Conservation (phyloP, 2,888 invertebrate species). For the Amaurobius ferox region DNA sequence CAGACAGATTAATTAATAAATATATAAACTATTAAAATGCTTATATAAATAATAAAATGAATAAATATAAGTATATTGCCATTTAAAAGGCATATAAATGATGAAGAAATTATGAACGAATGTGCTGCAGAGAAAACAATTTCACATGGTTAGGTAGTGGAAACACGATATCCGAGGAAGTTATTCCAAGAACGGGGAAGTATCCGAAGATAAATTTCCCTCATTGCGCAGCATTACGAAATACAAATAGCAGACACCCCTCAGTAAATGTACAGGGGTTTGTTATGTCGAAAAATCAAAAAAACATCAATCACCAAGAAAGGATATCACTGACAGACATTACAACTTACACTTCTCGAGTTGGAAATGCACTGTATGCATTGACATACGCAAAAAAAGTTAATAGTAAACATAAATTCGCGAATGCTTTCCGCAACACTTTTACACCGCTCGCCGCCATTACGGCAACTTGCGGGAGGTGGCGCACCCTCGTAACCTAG, state of each 20-base stretch:
- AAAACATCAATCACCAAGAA: not conserved
- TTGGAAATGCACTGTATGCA: conserved; percentile 54
- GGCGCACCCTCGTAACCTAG: conserved; percentile 54
- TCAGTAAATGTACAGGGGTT: conserved; percentile 1
- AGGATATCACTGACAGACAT: not conserved
- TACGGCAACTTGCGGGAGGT: conserved; percentile 62
- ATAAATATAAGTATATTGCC: not conserved
- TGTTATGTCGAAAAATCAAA: not conserved
- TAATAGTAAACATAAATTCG: conserved; percentile 42
- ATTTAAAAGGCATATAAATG: not conserved
- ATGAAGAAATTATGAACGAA: no score
- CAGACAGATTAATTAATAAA: no score
- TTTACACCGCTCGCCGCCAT: conserved; percentile 62
- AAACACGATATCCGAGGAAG: not conserved
- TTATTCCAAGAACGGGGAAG: conserved; percentile 6
- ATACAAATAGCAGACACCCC: conserved; percentile 35
- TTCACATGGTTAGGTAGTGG: not conserved
- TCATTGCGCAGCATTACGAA: conserved; percentile 68
- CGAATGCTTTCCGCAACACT: conserved; percentile 40
- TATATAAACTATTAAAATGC: no score
- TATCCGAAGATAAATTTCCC: conserved; percentile 57
- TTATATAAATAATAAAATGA: not conserved
- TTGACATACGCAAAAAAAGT: conserved; percentile 38
- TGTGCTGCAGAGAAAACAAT: not conserved
- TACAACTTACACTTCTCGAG: conserved; percentile 55